Base-by-base conservation (phyloP, 2,888 invertebrate genomes). In the Eremobia ochroleuca region DNA sequence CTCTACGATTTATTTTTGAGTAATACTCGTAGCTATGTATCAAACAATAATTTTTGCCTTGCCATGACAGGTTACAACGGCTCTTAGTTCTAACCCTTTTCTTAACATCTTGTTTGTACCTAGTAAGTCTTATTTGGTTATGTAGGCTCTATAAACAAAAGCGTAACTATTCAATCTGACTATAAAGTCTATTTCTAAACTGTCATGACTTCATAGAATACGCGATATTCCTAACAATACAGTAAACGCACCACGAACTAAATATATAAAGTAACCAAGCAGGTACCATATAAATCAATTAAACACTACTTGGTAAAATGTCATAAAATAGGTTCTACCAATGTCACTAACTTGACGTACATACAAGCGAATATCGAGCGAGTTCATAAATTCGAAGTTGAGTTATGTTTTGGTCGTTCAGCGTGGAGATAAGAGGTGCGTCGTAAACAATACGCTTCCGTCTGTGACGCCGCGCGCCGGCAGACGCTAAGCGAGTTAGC, bases 361-460 rank as follows among this genome's bases (percentile, higher is more conserved):
- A 52, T 31, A 34, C 31, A 52, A 59, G 62, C 28, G 31, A 76
- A 78, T 65, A 59, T 37, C 46, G 77, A 66, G 70, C 43, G 76
- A 76, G 81, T 81, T 79, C 81, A 79, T 79, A 80, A 85, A 82
- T 77, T 78, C 64, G 62, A 73, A 73, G 78, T 76, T 70, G 70
- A 85, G 73, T 68, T 52, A n/a, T 52, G 49, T 52, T 52, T 52
- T 52, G 68, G 49, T 68, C n/a, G 68, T 55, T 68, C 13, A 68
- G 13, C 67, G 76, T 83, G 89, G 83, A 90, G 89, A 88, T 90
- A 89, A 90, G 89, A 85, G 82, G 73, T 81, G 84, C 76, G 77
- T 81, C 73, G 83, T 79, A 82, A 88, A 88, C 88, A 95, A 95
- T 95, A 91, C 89, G 92, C 92, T 94, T 95, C 95, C 95, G 94